Percentiles rank a stretch among this genome's conserved stretches.
phyloP scores from a whole-genome alignment of 1,140 invertebrate species.

The Drosophila novamexicana region DNA sequence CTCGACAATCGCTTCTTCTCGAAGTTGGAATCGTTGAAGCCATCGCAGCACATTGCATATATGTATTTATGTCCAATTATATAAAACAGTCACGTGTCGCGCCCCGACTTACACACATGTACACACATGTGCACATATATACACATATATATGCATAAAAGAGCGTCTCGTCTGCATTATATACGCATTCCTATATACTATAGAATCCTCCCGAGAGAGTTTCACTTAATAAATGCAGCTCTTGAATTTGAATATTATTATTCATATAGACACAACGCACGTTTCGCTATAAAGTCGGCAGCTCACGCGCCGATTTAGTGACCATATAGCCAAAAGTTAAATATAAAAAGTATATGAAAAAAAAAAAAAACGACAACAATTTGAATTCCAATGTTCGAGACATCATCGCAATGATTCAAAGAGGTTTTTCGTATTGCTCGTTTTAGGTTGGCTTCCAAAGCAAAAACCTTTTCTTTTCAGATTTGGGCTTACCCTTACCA shows the following conservation, averaged over 20 bases:
- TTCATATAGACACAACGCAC: slow-evolving; percentile 69
- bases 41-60: slow-evolving; percentile 57
- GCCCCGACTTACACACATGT: slow-evolving; percentile 47
- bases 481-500: slow-evolving; percentile 15
- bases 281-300: slow-evolving; percentile 65
- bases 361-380: slow-evolving; percentile 38
- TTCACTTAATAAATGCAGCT: slow-evolving; percentile 30
- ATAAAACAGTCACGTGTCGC: slow-evolving; percentile 73
- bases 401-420: slow-evolving; percentile 37
- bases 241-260: slow-evolving; percentile 75
- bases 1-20: not conserved
- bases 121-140: slow-evolving; percentile 14
- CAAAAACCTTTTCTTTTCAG: slow-evolving; percentile 7
- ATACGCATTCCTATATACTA: slow-evolving; percentile 8
- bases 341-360: not conserved
- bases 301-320: slow-evolving; percentile 58
- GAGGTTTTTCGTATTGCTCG: slow-evolving; percentile 2
- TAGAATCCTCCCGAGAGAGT: slow-evolving; percentile 24
- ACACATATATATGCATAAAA: slow-evolving; percentile 8
- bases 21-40: not conserved
- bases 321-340: slow-evolving; percentile 40
- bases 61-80: slow-evolving; percentile 71
- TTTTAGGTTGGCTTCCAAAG: slow-evolving; percentile 1
- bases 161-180: slow-evolving; percentile 11
- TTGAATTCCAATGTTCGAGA: slow-evolving; percentile 50